These are phyloP conservation scores for Paelopatides confundens DNA, from an alignment of 53 echinoderm and acorn worm species.

Conservation along the genomic window DNA sequence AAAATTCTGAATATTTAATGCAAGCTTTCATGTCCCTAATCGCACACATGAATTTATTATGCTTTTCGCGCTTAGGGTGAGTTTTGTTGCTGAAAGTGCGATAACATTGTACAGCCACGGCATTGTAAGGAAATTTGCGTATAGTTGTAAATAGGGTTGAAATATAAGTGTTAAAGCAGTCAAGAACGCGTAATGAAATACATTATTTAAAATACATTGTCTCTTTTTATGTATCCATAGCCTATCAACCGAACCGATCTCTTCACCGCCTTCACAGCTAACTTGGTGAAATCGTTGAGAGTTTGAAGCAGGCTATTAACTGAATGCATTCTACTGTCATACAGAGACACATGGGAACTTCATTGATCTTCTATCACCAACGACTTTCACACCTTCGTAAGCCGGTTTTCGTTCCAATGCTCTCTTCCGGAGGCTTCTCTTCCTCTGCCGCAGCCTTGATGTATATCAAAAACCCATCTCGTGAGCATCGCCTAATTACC, in stretches of 20 bases:
- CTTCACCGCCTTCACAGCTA: constrained; percentile 38
- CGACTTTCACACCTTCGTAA: constrained; percentile 46
- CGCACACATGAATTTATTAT: constrained; percentile 50
- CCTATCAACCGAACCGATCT: constrained; percentile 27
- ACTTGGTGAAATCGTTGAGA: constrained; percentile 23
- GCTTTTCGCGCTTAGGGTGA: constrained; percentile 14
- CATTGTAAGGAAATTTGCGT: background rate
- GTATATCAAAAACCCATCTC: constrained; percentile 44
- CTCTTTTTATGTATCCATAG: constrained; percentile 32
- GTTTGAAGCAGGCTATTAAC: constrained; percentile 22
- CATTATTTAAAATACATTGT: constrained; percentile 43
- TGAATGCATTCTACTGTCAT: constrained; percentile 18
- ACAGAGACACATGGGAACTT: constrained; percentile 39
- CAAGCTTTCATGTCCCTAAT: constrained; percentile 51
- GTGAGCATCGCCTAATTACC: constrained; percentile 50
- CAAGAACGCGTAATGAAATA: constrained; percentile 36
- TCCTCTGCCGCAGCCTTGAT: constrained; percentile 45
- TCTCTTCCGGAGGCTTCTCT: constrained; percentile 21
- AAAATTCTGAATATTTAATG: constrained; percentile 51
- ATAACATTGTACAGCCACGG: constrained; percentile 7
- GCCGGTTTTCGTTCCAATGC: background rate
- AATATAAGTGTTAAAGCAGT: constrained; percentile 32
- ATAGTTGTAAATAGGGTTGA: constrained; percentile 1
- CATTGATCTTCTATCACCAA: constrained; percentile 36
- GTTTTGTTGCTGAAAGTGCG: constrained; percentile 26